Evolutionary conservation across 1,140 invertebrate species (phyloP).

Genomic region (Gyrodactylus bullatarudis): DNA sequence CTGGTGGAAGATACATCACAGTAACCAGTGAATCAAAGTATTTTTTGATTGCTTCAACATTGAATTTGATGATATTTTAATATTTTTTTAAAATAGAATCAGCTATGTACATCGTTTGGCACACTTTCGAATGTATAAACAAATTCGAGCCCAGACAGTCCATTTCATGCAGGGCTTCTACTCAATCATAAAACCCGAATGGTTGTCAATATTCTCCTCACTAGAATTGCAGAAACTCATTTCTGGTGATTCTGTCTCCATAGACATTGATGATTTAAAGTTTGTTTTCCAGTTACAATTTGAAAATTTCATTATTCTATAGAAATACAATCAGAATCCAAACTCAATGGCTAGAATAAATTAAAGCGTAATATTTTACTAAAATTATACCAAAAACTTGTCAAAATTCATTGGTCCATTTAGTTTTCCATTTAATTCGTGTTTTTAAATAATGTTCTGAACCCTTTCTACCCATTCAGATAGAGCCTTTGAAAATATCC

Average conservation of each 20-base stretch:
- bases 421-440: no score
- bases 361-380: no score
- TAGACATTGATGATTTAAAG: slow-evolving; percentile 58
- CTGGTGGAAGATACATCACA: slow-evolving; percentile 54
- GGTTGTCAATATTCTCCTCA: slow-evolving; percentile 71
- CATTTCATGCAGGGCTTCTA: slow-evolving; percentile 82
- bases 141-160: slow-evolving; percentile 71
- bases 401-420: no score
- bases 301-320: background rate
- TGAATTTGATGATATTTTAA: slow-evolving; percentile 12
- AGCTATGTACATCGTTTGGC: slow-evolving; percentile 93
- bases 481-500: no score
- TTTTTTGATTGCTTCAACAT: no score
- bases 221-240: slow-evolving; percentile 41
- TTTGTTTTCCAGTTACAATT: slow-evolving; percentile 7
- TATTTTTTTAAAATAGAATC: slow-evolving; percentile 31
- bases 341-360: no score
- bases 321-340: background rate
- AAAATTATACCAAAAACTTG: no score
- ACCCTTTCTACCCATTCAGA: no score
- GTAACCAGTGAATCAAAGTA: slow-evolving; percentile 92
- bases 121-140: slow-evolving; percentile 63
- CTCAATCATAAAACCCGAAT: slow-evolving; percentile 66
- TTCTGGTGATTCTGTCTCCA: slow-evolving; percentile 21
- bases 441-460: no score